Percentiles rank a stretch among this genome's conserved stretches.
Evolutionary conservation across 1,140 invertebrate species (phyloP).

Genomic region (Dryas iulia): DNA sequence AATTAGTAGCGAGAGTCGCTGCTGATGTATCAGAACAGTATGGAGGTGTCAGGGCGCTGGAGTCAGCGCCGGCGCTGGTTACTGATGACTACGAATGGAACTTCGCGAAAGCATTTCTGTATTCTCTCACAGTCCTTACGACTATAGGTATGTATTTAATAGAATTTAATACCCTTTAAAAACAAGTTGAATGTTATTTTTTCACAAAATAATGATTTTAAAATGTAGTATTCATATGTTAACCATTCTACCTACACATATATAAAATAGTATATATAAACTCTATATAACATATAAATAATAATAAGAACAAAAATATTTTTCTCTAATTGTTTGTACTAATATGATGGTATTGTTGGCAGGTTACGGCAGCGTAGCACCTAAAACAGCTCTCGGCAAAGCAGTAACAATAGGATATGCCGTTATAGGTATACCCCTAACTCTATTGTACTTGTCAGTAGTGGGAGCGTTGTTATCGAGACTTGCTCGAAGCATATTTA

Average conservation of each 20-base stretch:
- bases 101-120: constrained; percentile 96
- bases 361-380: constrained; percentile 95
- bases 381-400: constrained; percentile 89
- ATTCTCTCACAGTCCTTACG: constrained; percentile 96
- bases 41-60: constrained; percentile 69
- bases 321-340: too few species aligned
- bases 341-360: constrained; percentile 46
- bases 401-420: constrained; percentile 94
- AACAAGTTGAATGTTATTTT: too few species aligned
- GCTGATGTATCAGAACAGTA: constrained; percentile 84
- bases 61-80: constrained; percentile 74
- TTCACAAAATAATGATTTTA: too few species aligned
- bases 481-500: constrained; percentile 93
- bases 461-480: constrained; percentile 91
- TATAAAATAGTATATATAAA: too few species aligned
- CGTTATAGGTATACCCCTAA: constrained; percentile 93
- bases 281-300: too few species aligned
- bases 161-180: background rate
- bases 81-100: constrained; percentile 91
- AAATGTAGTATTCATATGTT: too few species aligned
- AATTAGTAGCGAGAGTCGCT: constrained; percentile 88
- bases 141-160: constrained; percentile 91
- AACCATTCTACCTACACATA: too few species aligned
- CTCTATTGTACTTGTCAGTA: constrained; percentile 92
- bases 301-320: too few species aligned